Conservation (phyloP, 2,888 invertebrate species). For the Venusia cambrica region DNA sequence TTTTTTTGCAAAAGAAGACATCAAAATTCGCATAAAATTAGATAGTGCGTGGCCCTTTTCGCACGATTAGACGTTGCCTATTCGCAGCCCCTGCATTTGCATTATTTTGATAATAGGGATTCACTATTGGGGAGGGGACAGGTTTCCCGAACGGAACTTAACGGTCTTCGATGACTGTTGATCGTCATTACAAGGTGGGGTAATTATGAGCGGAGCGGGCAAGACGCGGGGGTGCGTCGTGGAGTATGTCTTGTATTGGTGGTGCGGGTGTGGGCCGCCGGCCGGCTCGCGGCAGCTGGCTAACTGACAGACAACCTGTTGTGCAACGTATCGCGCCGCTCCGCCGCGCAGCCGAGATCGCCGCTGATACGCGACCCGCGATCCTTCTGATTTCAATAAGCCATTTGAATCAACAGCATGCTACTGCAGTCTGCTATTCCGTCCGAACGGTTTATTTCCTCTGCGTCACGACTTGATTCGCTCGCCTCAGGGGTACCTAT, state of each 20-base stretch:
- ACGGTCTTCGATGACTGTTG: conserved; percentile 73
- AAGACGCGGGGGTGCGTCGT: conserved; percentile 62
- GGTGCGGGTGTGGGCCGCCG: no score
- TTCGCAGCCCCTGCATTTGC: conserved; percentile 75
- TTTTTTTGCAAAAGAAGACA: conserved; percentile 35
- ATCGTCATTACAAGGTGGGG: conserved; percentile 46
- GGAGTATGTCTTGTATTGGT: conserved; percentile 48
- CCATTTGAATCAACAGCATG: conserved; percentile 26
- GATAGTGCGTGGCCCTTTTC: conserved; percentile 61
- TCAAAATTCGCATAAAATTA: conserved; percentile 36
- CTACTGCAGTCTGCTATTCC: conserved; percentile 19
- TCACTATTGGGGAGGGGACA: conserved; percentile 54
- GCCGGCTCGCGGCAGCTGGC: conserved; percentile 57
- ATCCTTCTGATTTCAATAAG: conserved; percentile 63
- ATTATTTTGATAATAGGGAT: conserved; percentile 48
- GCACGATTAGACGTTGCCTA: conserved; percentile 64
- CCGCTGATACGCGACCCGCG: conserved; percentile 58
- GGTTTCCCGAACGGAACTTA: conserved; percentile 75
- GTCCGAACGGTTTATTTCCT: no score
- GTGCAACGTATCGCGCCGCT: conserved; percentile 74
- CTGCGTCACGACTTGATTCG: no score
- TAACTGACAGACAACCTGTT: conserved; percentile 79
- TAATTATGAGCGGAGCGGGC: conserved; percentile 71
- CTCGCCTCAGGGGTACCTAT: no score
- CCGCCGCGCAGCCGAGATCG: conserved; percentile 66